Evolutionary conservation across 2,797 vertebrate genomes (phyloP), one percentile per base, ranked within the genome.

Genomic region (Peromyscus nudipes): DNA sequence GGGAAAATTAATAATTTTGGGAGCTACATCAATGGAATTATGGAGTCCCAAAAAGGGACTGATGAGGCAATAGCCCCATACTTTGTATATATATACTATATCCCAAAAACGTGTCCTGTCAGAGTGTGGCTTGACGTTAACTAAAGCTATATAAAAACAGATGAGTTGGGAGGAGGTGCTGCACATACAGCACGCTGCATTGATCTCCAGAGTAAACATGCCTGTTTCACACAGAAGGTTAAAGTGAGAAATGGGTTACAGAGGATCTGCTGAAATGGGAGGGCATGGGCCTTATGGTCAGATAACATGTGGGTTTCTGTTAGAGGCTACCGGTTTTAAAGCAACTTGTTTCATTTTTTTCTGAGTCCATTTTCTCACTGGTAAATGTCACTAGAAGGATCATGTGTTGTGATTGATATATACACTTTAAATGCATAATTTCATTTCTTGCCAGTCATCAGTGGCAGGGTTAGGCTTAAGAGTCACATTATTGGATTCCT

Each of bases 311-410:
- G 57, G 40, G 75, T 73, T 86, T 34, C 16, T 89, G 34, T 69
- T 16, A 67, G 84, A 89, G 60, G 67, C 73, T 85, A 31, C 23
- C 12, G 23, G 71, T 81, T 94, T 84, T 91, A 96, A 95, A 89
- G 40, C n/a, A 95, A 34, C 27, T 91, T 55, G 55, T 90, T 55
- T 64, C 77, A 81, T 34, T 65, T 89, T 62, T 94, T 94, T 91
- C 14, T 89, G 29, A 84, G 65, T 93, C 77, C 69, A 5, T 94
- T 96, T 93, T 82, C 88, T 96, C 43, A 57, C 62, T 73, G 65
- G 52, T 81, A 94, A 95, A 92, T 34, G 52, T 81, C 37, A 79
- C 88, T 69, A 76, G 29, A 40, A 93, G 31, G 31, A 77, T 92
- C 71, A 81, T 67, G 19, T 67, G 76, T 55, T 69, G 19, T 76